Evolutionary conservation across 2,113 vertebrate genomes (phyloP).

Genomic region (Craseonycteris thonglongyai): DNA sequence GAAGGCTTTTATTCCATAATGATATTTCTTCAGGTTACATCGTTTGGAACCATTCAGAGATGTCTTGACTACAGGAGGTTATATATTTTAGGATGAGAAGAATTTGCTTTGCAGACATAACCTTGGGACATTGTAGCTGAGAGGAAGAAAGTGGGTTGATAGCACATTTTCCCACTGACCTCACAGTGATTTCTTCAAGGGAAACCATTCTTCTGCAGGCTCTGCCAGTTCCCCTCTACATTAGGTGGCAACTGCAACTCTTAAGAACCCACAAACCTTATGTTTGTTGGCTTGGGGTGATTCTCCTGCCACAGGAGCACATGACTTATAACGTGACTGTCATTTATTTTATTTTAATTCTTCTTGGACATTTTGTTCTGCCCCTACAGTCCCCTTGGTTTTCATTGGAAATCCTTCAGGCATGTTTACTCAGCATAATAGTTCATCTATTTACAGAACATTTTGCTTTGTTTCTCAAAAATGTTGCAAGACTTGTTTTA

Average conservation of each 20-base stretch:
- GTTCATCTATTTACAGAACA: slow-evolving; percentile 69
- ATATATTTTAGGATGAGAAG: neutral
- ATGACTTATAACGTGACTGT: slow-evolving; percentile 30
- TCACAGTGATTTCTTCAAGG: neutral
- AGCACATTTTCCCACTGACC: neutral
- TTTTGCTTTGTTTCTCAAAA: slow-evolving; percentile 69
- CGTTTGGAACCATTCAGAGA: neutral
- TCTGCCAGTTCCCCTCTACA: neutral
- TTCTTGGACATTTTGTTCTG: slow-evolving; percentile 53
- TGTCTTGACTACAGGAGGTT: neutral
- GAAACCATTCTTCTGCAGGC: neutral
- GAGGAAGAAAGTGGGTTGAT: neutral
- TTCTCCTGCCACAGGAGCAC: slow-evolving; percentile 36
- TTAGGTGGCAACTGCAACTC: neutral
- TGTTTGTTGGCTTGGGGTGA: slow-evolving; percentile 41
- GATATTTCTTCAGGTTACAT: neutral
- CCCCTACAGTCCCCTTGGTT: slow-evolving; percentile 36
- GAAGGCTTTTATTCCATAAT: neutral
- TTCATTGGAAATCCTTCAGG: slow-evolving; percentile 65
- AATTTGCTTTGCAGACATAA: neutral
- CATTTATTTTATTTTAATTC: neutral
- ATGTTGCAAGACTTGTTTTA: slow-evolving; percentile 70
- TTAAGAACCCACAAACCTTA: slow-evolving; percentile 2
- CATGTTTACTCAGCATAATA: slow-evolving; percentile 70
- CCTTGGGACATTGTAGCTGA: neutral